Evolutionary conservation across 2,888 invertebrate species (phyloP).

Genomic region (Malthinus seriepunctatus): DNA sequence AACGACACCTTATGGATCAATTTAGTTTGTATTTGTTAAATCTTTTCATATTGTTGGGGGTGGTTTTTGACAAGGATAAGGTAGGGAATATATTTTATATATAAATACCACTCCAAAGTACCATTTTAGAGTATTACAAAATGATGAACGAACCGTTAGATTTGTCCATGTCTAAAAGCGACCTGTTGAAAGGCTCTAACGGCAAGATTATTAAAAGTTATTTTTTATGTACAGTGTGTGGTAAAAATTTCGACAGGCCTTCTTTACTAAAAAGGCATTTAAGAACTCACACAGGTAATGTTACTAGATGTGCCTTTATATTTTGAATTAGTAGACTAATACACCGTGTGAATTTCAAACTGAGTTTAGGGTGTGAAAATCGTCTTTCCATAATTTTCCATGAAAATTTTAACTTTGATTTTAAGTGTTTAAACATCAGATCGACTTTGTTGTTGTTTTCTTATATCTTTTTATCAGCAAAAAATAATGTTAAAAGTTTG

Average conservation of each 20-base stretch:
- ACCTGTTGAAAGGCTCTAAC: background rate
- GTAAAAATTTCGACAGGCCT: constrained; percentile 89
- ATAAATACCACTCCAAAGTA: background rate
- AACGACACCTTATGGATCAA: constrained; percentile 3
- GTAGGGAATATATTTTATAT: background rate
- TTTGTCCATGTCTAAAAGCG: constrained; percentile 28
- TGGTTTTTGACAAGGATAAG: background rate
- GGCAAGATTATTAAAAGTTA: constrained; percentile 22
- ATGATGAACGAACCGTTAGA: constrained; percentile 35
- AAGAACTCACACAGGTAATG: constrained; percentile 90
- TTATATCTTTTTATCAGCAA: too few relatives aligned
- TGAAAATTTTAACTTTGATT: too few relatives aligned
- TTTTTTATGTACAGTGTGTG: constrained; percentile 85
- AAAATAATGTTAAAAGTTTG: too few relatives aligned
- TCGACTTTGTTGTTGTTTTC: too few relatives aligned
- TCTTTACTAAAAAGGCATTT: constrained; percentile 88
- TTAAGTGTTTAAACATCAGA: too few relatives aligned
- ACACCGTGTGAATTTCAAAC: too few relatives aligned
- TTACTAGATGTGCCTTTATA: too few relatives aligned
- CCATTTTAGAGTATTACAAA: background rate
- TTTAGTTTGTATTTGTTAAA: constrained; percentile 3
- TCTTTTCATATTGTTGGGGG: background rate
- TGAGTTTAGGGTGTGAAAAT: too few relatives aligned
- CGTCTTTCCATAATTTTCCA: too few relatives aligned
- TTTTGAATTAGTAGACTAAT: too few relatives aligned